Conservation (phyloP, 2,888 invertebrate species). For the Anarsia innoxiella region DNA sequence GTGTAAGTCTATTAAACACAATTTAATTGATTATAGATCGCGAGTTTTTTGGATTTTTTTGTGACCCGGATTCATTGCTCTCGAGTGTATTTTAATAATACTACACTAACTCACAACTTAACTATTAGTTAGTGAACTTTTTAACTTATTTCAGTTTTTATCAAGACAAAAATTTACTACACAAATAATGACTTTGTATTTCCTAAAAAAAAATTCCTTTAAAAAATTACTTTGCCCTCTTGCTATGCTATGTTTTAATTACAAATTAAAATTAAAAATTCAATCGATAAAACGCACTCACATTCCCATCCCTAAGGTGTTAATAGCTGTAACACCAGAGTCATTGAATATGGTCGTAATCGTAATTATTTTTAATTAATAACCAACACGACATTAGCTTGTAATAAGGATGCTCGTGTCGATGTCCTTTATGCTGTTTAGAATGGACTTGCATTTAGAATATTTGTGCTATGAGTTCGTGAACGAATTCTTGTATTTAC, state of each 20-base stretch:
- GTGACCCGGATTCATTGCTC: too few relatives aligned
- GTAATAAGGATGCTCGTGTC: conserved; percentile 70
- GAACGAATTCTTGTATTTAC: too few relatives aligned
- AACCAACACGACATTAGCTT: conserved; percentile 70
- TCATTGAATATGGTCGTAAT: conserved; percentile 75
- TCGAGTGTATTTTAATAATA: too few relatives aligned
- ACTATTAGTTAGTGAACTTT: neutral
- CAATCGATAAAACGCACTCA: conserved; percentile 15
- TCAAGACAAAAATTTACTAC: neutral
- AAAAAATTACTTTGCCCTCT: neutral
- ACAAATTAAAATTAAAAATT: neutral
- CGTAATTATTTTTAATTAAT: conserved; percentile 76
- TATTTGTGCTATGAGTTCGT: too few relatives aligned
- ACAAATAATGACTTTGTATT: neutral
- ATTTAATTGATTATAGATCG: too few relatives aligned
- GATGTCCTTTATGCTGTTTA: conserved; percentile 71
- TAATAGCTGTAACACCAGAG: conserved; percentile 73
- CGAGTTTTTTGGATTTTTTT: too few relatives aligned
- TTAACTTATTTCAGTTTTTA: neutral
- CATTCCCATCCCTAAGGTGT: conserved; percentile 45
- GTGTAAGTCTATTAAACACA: too few relatives aligned
- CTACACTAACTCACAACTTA: neutral
- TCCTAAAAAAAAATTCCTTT: neutral
- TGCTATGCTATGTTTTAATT: neutral
- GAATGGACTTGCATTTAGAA: too few relatives aligned